Base-by-base conservation (phyloP, 2,797 vertebrate genomes). In the Allobates femoralis region DNA sequence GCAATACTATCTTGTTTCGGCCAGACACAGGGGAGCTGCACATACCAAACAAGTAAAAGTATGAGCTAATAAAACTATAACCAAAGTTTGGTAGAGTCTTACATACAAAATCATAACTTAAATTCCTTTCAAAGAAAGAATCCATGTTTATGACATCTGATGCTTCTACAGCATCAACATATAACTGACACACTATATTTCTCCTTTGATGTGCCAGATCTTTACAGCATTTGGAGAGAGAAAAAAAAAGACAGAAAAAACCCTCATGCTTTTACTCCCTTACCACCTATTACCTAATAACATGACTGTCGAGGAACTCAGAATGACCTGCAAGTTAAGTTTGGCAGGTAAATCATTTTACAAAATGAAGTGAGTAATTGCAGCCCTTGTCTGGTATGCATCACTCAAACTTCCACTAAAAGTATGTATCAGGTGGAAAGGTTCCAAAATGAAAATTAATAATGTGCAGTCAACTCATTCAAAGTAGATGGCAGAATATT, bases 261-360 rank as follows among this genome's bases (percentile, higher is more conserved):
- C 60, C 73, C 51, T 69, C 46, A 73, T 28, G 46, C 16, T 34
- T 60, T 73, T 79, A 46, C 23, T 85, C 67, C 66, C 53, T 41
- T 41, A 41, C n/a, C 32, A 71, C 32, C 64, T 85, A 73, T 85
- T 85, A 85, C 66, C 84, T 85, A 85, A 85, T 80, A 85, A 71
- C 32, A 60, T 79, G 76, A 37, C 64, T 79, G 84, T 85, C 84
- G 80, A 74, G 77, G 28, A 85, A 71, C 66, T 80, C 53, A 11
- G 64, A 71, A 85, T 85, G 84, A 80, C 84, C 77, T 85, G 84
- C 51, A 73, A 85, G 84, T 80, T 73, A 85, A 80, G 73, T 85
- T 79, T 73, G 76, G 66, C 84, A 85, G 77, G n/a, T 80, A 60
- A 85, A 79, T 30, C 62, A 85, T 85, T 67, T 79, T 60, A 73